Conservation (phyloP, 2,797 vertebrate genomes). For the Myoxocephalus aenaeus region DNA sequence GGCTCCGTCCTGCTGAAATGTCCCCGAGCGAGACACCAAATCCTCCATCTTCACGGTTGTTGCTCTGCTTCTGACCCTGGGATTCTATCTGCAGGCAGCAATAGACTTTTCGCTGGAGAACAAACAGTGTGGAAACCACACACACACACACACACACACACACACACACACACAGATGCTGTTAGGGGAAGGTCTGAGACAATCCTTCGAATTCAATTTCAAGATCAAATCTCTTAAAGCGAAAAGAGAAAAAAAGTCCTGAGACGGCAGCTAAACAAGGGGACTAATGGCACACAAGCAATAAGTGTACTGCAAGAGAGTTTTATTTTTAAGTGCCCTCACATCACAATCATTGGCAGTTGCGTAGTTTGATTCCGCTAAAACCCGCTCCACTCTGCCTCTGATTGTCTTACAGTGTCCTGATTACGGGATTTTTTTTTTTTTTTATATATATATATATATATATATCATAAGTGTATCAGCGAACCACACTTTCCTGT, state of each 20-base stretch:
- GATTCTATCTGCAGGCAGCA: conserved; percentile 11
- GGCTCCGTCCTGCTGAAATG: not conserved
- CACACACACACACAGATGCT: no score
- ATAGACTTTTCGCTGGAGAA: not conserved
- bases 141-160: no score
- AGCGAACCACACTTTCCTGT: not conserved
- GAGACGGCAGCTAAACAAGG: not conserved
- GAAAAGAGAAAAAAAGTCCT: no score
- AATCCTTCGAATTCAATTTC: no score
- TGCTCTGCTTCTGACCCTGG: conserved; percentile 2
- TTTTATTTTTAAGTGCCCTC: not conserved
- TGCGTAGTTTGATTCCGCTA: not conserved
- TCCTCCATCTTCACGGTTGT: not conserved
- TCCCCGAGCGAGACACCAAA: not conserved
- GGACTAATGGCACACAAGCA: not conserved
- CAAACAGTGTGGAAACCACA: not conserved
- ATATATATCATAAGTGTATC: no score
- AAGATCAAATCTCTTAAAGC: no score
- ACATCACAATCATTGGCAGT: not conserved
- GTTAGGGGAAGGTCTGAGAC: no score
- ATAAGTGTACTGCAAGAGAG: no score
- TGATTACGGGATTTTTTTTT: no score
- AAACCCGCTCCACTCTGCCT: not conserved
- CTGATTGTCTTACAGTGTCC: not conserved
- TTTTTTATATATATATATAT: no score